Percentiles rank a stretch among this genome's conserved stretches.
Evolutionary conservation across 2,113 vertebrate species (phyloP).

Genomic region (Eubucco bourcierii): DNA sequence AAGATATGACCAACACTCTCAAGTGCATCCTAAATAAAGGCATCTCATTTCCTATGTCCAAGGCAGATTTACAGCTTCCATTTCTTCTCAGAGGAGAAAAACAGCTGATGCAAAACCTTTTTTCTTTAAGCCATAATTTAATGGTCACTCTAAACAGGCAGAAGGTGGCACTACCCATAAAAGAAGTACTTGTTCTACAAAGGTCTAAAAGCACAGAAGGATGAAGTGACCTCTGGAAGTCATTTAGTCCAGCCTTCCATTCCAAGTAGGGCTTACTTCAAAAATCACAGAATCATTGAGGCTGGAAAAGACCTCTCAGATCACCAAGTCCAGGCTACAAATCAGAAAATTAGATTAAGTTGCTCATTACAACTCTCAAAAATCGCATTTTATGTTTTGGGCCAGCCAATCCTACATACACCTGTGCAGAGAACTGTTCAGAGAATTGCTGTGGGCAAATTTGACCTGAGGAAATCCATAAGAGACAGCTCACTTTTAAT

Average conservation of each 20-base stretch:
- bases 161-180: constrained; percentile 20
- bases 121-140: constrained; percentile 56
- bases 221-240: constrained; percentile 21
- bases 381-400: background rate
- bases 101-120: constrained; percentile 49
- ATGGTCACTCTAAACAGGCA: constrained; percentile 35
- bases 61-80: constrained; percentile 61
- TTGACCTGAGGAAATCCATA: background rate
- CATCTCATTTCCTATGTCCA: constrained; percentile 32
- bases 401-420: background rate
- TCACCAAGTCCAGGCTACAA: too few species aligned
- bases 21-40: constrained; percentile 55
- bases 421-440: background rate
- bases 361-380: background rate
- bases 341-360: background rate
- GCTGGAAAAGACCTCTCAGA: too few species aligned
- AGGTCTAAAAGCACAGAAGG: constrained; percentile 8
- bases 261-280: background rate
- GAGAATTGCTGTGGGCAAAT: background rate
- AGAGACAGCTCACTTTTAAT: background rate
- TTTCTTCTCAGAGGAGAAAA: constrained; percentile 46
- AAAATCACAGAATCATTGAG: background rate
- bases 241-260: background rate
- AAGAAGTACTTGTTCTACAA: background rate
- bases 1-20: constrained; percentile 17